Percentiles rank a stretch among this genome's conserved stretches.
These are phyloP conservation scores for Palloptera scutellata DNA, from an alignment of 2,888 invertebrate genomes.

Conservation along the genomic window DNA sequence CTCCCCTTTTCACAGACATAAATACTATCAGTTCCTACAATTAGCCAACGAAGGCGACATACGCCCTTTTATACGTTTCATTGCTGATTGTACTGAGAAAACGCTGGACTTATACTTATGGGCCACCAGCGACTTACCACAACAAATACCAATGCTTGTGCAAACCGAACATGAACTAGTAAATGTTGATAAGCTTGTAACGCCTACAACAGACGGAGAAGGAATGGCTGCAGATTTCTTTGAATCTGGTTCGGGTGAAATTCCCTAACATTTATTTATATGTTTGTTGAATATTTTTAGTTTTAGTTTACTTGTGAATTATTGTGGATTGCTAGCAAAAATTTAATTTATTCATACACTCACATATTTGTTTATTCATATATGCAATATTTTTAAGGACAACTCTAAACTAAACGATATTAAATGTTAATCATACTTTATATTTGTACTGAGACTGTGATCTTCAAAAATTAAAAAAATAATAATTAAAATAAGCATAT, in stretches of 20 bases:
- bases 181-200: slow-evolving; percentile 42
- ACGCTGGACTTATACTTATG: slow-evolving; percentile 87
- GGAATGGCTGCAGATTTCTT: slow-evolving; percentile 28
- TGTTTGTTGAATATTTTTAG: too few relatives aligned
- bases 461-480: too few relatives aligned
- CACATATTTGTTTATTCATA: too few relatives aligned
- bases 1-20: slow-evolving; percentile 65
- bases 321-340: too few relatives aligned
- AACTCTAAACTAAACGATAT: too few relatives aligned
- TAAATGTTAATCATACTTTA: too few relatives aligned
- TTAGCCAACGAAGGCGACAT: slow-evolving; percentile 94
- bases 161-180: slow-evolving; percentile 52
- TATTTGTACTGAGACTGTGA: too few relatives aligned
- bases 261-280: slow-evolving; percentile 43
- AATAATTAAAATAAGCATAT: too few relatives aligned
- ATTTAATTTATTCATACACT: too few relatives aligned
- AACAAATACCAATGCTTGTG: slow-evolving; percentile 73
- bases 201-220: slow-evolving; percentile 8
- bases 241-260: slow-evolving; percentile 48
- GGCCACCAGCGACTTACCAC: slow-evolving; percentile 79
- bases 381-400: too few relatives aligned
- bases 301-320: too few relatives aligned
- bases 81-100: slow-evolving; percentile 90
- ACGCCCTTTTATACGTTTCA: slow-evolving; percentile 94
- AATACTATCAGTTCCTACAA: slow-evolving; percentile 89